Base-by-base conservation (phyloP, 2,113 vertebrate genomes). In the Gambusia affinis region DNA sequence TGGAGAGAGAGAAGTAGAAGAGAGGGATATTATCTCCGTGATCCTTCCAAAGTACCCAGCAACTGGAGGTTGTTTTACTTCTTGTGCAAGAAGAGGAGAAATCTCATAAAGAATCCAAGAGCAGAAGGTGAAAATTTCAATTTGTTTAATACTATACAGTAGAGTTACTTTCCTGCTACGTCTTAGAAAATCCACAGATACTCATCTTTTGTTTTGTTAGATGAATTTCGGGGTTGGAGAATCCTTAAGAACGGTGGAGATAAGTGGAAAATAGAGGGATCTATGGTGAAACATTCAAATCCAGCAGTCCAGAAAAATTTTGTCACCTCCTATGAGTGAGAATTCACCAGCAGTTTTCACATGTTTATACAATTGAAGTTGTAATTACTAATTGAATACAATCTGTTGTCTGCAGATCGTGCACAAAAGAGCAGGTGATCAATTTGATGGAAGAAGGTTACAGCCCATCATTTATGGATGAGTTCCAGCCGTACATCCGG, bases 241-340 rank as follows among this genome's bases (percentile, higher is more conserved):
- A 84, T 94, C 6, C 0, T 85, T 33, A 8, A 80, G 19, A 94
- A 92, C 30, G 91, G 88, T 11, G 94, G 94, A 1, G 28, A 95
- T 67, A 3, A 1, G 0, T 95, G 94, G 94, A 44, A 5, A 4
- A 0, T 91, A 28, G 91, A 91, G 0, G 4, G 0, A 0, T 0
- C 79, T 8, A 57, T 42, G 57, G 4, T 0, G 15, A 54, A 76
- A 33, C 92, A 91, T 75, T 93, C 92, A 54, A 81, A 93, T 67
- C 74, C 72, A 8, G 60, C 8, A 0, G 70, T 91, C 39, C 17
- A 71, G 73, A 89, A 87, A 51, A 92, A 78, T 80, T 95, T 94
- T 92, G 92, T 93, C 61, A 95, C 94, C 1, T 95, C 94, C 35
- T 95, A 82, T 29, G 0, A 0, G 94, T 94, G 64, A 91, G 89